Percentiles rank a stretch among this genome's conserved stretches.
phyloP scores from a whole-genome alignment of 2,113 vertebrate species.

The Suricata suricatta region DNA sequence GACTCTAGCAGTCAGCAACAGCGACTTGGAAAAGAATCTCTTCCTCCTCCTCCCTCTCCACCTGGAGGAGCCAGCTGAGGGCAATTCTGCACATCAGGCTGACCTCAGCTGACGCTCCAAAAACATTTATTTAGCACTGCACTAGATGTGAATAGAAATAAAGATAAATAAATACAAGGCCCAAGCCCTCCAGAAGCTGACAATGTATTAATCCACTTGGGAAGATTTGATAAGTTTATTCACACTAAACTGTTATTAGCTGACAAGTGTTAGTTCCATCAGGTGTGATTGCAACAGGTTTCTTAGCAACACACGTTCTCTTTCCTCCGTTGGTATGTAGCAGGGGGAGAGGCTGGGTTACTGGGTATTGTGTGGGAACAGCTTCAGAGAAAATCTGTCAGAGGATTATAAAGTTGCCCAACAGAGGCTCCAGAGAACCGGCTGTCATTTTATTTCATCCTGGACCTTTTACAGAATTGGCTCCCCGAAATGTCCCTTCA shows the following conservation, averaged over 20 bases:
- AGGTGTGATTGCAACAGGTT: conserved; percentile 51
- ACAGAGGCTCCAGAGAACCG: conserved; percentile 49
- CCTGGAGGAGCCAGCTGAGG: background rate
- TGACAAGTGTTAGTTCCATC: conserved; percentile 62
- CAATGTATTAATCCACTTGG: conserved; percentile 50
- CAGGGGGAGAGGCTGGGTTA: background rate
- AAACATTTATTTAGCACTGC: conserved; percentile 34
- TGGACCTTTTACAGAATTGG: conserved; percentile 41
- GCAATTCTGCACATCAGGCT: background rate
- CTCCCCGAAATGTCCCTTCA: conserved; percentile 10
- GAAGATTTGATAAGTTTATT: conserved; percentile 65
- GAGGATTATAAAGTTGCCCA: conserved; percentile 55
- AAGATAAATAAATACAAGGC: conserved; percentile 60
- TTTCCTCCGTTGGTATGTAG: background rate
- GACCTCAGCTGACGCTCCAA: background rate
- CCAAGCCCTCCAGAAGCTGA: conserved; percentile 8
- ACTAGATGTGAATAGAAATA: conserved; percentile 46
- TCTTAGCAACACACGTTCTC: conserved; percentile 53
- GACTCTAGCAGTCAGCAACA: background rate
- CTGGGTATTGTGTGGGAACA: background rate
- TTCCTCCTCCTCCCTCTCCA: background rate
- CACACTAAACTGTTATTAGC: conserved; percentile 62
- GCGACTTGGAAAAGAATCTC: background rate
- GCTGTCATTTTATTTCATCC: conserved; percentile 58
- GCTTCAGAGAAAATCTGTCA: conserved; percentile 54